Percentiles rank a stretch among this genome's conserved stretches.
Conservation (phyloP, 2,797 vertebrate species). For the Pitangus sulphuratus region DNA sequence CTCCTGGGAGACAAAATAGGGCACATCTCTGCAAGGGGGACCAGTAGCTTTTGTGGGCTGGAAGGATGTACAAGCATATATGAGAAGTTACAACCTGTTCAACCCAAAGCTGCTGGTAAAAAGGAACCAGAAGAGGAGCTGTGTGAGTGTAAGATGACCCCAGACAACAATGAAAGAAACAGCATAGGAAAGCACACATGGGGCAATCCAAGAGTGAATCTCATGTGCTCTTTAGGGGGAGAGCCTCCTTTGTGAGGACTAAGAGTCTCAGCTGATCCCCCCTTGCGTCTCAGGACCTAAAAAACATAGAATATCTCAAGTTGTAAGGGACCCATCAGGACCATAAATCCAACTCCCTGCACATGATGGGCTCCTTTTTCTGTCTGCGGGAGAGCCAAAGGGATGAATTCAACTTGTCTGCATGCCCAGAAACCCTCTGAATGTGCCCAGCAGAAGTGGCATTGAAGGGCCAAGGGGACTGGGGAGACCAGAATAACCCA, state of each 20-base stretch:
- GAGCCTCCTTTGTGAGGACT: not conserved
- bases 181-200: not conserved
- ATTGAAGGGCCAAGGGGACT: constrained; percentile 1
- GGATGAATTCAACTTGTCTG: not conserved
- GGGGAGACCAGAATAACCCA: constrained; percentile 41
- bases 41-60: not conserved
- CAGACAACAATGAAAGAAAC: not conserved
- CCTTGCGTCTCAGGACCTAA: not conserved
- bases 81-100: not conserved
- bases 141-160: not conserved
- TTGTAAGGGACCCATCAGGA: not conserved
- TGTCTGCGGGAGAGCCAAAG: not conserved
- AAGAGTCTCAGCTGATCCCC: not conserved
- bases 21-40: not conserved
- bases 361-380: not conserved
- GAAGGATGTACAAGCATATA: not conserved
- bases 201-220: not conserved
- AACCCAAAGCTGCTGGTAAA: not conserved
- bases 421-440: not conserved
- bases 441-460: constrained; percentile 43
- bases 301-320: not conserved
- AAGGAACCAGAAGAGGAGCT: not conserved
- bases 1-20: constrained; percentile 58
- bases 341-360: not conserved
- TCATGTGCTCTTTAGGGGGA: not conserved